These are phyloP conservation scores for Linepithema humile DNA, from an alignment of 1,140 invertebrate species.

Conservation along the genomic window DNA sequence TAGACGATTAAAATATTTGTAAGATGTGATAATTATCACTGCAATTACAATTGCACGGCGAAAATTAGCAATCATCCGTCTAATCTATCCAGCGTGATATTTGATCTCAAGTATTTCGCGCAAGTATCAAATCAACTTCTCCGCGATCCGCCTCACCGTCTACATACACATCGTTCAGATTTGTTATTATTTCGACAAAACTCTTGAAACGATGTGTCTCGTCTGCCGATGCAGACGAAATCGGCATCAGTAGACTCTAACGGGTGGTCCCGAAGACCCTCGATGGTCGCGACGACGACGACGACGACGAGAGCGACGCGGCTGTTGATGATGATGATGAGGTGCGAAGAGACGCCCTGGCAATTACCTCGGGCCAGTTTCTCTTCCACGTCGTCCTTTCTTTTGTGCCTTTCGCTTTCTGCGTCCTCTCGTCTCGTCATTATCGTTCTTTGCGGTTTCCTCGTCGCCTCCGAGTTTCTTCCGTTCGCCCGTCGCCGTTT, in stretches of 20 bases:
- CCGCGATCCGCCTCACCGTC: background rate
- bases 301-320: constrained; percentile 79
- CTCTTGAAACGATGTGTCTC: background rate
- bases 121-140: background rate
- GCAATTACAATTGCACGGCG: background rate
- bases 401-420: constrained; percentile 52
- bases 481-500: background rate
- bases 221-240: constrained; percentile 27
- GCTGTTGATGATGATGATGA: constrained; percentile 84
- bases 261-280: constrained; percentile 63
- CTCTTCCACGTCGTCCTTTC: constrained; percentile 56
- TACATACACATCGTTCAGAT: background rate
- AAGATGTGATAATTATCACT: background rate
- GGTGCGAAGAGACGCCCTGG: constrained; percentile 84
- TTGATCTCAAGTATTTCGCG: background rate
- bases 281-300: constrained; percentile 62
- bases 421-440: constrained; percentile 71
- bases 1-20: background rate
- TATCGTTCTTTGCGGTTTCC: constrained; percentile 71
- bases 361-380: constrained; percentile 80
- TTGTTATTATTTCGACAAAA: constrained; percentile 15
- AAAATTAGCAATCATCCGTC: background rate
- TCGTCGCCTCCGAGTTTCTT: constrained; percentile 42
- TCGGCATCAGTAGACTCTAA: constrained; percentile 61
- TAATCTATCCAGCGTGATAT: background rate